phyloP scores from a whole-genome alignment of 2,113 vertebrate genomes.

The Megaptera novaeangliae region DNA sequence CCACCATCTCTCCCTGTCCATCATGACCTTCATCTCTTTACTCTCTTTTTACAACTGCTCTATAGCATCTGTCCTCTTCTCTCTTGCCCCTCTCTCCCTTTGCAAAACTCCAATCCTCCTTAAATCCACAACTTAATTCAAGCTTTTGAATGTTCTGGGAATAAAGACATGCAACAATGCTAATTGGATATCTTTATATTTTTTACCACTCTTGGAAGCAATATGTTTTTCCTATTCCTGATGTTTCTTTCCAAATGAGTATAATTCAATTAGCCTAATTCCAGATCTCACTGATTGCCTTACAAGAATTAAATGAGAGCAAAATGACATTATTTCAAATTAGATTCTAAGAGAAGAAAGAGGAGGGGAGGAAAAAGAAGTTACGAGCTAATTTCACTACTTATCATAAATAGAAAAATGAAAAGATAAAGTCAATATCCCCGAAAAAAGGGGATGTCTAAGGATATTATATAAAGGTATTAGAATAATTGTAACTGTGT shows the following conservation, averaged over 20 bases:
- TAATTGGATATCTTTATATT: background rate
- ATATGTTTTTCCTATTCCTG: background rate
- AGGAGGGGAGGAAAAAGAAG: background rate
- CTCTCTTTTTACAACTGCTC: background rate
- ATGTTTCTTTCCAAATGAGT: background rate
- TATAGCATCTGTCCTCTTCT: background rate
- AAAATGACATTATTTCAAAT: slow-evolving; percentile 20
- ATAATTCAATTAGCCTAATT: background rate
- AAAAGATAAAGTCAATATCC: background rate
- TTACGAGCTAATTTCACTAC: background rate
- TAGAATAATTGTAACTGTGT: background rate
- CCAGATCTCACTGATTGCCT: background rate
- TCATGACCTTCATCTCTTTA: background rate
- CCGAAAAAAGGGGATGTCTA: background rate
- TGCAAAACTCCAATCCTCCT: background rate
- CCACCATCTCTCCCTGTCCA: background rate
- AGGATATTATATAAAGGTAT: background rate
- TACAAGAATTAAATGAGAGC: background rate
- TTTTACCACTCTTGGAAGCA: background rate
- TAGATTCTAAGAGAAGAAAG: background rate
- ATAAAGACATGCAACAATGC: background rate
- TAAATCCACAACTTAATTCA: background rate
- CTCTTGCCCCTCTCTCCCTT: background rate
- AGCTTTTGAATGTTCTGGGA: background rate
- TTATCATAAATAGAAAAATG: background rate